Base-by-base conservation (phyloP, 2,888 invertebrate species). In the Rotaria socialis region DNA sequence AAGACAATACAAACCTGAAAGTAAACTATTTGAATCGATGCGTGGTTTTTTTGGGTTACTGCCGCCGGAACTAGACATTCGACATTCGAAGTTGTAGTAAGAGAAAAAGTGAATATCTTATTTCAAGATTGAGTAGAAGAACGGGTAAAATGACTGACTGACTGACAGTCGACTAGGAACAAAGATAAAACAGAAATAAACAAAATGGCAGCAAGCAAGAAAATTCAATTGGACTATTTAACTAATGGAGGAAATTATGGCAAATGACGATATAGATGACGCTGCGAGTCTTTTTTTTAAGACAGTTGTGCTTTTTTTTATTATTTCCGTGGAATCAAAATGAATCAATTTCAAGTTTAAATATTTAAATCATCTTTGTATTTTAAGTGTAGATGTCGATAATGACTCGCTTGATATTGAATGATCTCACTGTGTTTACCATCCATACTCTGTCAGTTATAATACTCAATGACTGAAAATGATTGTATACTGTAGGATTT, bases 61-160 rank as follows among this genome's bases (percentile, higher is more conserved):
- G 47, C 80, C 67, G 19, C 67, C 47, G 10, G 80, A 47, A 47
- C 80, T 80, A 80, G 80, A 80, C 80, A 80, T 80, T 43, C 80
- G 41, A 67, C 67, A 67, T 67, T 67, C 67, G 67, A 67, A 67
- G 5, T 16, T 16, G 16, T 11, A 16, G 35, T 16, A 50, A 27
- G 2, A 67, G 35, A 41, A 67, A 67, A 67, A 2, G 35, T 11
- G 4, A 55, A 55, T 22, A 55, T 52, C 14, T 14, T 52, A 52
- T 22, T 55, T 55, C 22, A 7, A 55, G 3, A 6, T 19, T 2
- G 55, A 55, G 52, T 52, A 67, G 27, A 67, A 27, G 1, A 35
- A 67, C 14, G 10, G 19, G 35, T 67, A 16, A 16, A 67, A 35
- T 67, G 67, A 67, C 35, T 35, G 67, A 67, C 35, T 41, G 67